These are phyloP conservation scores for Todiramphus chloris DNA, from an alignment of 2,113 vertebrate species.

Conservation along the genomic window DNA sequence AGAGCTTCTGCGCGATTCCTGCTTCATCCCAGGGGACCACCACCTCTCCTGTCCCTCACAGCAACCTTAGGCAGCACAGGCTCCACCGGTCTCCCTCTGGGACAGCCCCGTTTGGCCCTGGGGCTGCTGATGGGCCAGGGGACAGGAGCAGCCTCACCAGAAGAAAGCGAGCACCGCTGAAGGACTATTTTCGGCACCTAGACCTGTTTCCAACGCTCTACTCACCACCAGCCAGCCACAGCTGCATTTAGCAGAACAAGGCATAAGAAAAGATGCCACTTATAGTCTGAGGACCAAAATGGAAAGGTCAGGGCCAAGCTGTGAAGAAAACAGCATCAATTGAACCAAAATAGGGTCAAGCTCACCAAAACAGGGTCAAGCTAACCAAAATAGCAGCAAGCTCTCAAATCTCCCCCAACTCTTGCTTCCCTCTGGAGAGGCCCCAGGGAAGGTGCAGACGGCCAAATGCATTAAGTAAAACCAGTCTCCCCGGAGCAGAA, in stretches of 20 bases:
- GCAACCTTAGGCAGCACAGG: not conserved
- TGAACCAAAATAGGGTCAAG: not conserved
- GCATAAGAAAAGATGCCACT: not conserved
- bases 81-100: fast-evolving
- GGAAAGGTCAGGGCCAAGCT: not conserved
- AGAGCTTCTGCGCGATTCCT: not conserved
- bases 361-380: not conserved
- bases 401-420: no score
- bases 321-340: not conserved
- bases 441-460: not conserved
- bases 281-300: not conserved
- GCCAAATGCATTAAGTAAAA: no score
- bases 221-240: not conserved
- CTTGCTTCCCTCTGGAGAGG: not conserved
- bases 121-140: not conserved
- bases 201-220: not conserved
- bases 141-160: not conserved
- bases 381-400: not conserved
- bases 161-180: fast-evolving
- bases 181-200: not conserved
- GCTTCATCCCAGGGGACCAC: not conserved
- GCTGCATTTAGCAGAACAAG: not conserved
- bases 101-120: not conserved
- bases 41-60: not conserved
- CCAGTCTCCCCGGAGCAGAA: not conserved